These are phyloP conservation scores for Rhodeus uyekii DNA, from an alignment of 2,797 vertebrate species.

Conservation along the genomic window DNA sequence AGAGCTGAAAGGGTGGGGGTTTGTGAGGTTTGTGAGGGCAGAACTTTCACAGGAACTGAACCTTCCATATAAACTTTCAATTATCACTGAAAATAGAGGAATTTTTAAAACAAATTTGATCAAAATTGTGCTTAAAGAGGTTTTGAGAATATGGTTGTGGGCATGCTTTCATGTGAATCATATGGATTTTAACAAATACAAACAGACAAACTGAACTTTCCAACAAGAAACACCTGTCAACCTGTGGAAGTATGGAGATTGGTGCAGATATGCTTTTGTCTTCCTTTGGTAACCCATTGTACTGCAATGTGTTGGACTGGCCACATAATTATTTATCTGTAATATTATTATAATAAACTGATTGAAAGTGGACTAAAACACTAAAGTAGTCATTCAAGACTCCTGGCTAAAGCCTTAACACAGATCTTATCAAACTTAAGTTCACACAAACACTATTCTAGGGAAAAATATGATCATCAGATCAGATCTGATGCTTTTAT, in stretches of 20 bases:
- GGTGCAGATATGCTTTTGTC: neutral
- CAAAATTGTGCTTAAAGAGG: neutral
- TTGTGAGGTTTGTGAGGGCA: constrained; percentile 75
- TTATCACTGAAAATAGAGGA: neutral
- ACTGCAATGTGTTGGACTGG: neutral
- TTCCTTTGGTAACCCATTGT: neutral
- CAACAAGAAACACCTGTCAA: neutral
- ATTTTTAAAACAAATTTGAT: neutral
- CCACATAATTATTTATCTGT: neutral
- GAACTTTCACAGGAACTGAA: constrained; percentile 64
- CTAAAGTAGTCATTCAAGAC: neutral
- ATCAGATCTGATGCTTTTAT: constrained; percentile 28
- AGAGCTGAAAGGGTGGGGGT: constrained; percentile 64
- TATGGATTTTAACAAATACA: neutral
- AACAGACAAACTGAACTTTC: neutral
- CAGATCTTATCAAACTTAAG: neutral
- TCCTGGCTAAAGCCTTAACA: neutral
- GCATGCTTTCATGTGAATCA: neutral
- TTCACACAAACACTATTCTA: neutral
- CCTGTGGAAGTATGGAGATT: neutral
- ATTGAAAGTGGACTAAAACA: neutral
- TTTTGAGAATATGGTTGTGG: neutral
- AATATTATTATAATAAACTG: neutral
- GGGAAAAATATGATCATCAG: neutral
- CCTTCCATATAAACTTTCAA: constrained; percentile 45